A percentile compares a stretch with the other conserved stretches of the same genome.
Evolutionary conservation across 2,888 invertebrate genomes (phyloP).

Genomic region (Augiades crinisus): DNA sequence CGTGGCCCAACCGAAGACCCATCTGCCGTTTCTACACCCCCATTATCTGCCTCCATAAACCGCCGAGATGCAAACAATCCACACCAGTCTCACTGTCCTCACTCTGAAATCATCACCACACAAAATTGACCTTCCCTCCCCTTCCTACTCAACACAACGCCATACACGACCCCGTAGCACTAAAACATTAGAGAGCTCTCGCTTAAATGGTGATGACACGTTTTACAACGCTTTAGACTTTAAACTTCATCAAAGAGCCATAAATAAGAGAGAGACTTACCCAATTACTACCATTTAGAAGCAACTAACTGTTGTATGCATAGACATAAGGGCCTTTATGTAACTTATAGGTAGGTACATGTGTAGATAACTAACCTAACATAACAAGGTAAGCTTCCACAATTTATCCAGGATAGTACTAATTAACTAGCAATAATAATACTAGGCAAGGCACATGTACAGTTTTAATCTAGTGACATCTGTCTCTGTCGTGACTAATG

Average conservation of each 20-base stretch:
- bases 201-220: slow-evolving; percentile 44
- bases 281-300: slow-evolving; percentile 31
- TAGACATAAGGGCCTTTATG: not conserved
- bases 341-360: not conserved
- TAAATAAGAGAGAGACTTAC: slow-evolving; percentile 54
- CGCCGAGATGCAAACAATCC: slow-evolving; percentile 67
- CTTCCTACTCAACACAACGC: slow-evolving; percentile 22
- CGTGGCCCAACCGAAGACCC: slow-evolving; percentile 50
- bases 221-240: slow-evolving; percentile 58
- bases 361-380: too few relatives aligned
- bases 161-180: slow-evolving; percentile 4
- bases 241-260: slow-evolving; percentile 63
- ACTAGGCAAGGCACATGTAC: too few relatives aligned
- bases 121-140: slow-evolving; percentile 39
- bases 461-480: too few relatives aligned
- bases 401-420: too few relatives aligned
- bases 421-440: too few relatives aligned
- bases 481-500: too few relatives aligned
- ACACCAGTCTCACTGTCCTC: slow-evolving; percentile 53
- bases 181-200: slow-evolving; percentile 34
- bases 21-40: slow-evolving; percentile 62
- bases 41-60: slow-evolving; percentile 71
- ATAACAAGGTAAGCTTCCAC: too few relatives aligned
- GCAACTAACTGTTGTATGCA: not conserved
- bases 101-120: slow-evolving; percentile 51